Percentiles rank a stretch among this genome's conserved stretches.
These are phyloP conservation scores for Trichechus manatus DNA, from an alignment of 2,113 vertebrate species.

Conservation along the genomic window DNA sequence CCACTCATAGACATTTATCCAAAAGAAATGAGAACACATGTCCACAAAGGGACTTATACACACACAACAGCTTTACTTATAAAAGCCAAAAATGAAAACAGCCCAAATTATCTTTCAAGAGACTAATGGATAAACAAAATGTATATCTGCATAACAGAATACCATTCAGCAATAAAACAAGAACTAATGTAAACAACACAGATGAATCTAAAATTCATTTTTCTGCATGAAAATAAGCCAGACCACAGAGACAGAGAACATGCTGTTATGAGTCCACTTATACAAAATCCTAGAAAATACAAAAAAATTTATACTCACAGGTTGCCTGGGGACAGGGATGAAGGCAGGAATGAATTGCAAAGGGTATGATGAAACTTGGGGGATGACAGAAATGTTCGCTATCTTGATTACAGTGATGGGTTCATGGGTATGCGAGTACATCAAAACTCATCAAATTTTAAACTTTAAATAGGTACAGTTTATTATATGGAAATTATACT, in stretches of 20 bases:
- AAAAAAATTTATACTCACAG: neutral
- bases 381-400: neutral
- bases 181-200: constrained; percentile 9
- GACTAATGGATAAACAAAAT: neutral
- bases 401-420: neutral
- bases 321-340: neutral
- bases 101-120: neutral
- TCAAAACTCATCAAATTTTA: constrained; percentile 10
- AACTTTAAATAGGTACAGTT: neutral
- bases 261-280: neutral
- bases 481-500: neutral
- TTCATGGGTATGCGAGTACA: neutral
- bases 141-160: neutral
- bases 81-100: constrained; percentile 9
- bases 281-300: neutral
- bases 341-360: neutral
- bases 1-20: constrained; percentile 20
- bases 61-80: neutral
- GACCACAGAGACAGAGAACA: neutral
- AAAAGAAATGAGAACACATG: constrained; percentile 52
- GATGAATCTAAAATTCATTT: constrained; percentile 30
- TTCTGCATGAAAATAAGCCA: constrained; percentile 26
- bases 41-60: neutral
- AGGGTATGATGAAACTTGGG: neutral
- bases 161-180: neutral